Percentiles rank a stretch among this genome's conserved stretches.
phyloP scores from a whole-genome alignment of 2,797 vertebrate genomes.

The Danio albolineatus region DNA sequence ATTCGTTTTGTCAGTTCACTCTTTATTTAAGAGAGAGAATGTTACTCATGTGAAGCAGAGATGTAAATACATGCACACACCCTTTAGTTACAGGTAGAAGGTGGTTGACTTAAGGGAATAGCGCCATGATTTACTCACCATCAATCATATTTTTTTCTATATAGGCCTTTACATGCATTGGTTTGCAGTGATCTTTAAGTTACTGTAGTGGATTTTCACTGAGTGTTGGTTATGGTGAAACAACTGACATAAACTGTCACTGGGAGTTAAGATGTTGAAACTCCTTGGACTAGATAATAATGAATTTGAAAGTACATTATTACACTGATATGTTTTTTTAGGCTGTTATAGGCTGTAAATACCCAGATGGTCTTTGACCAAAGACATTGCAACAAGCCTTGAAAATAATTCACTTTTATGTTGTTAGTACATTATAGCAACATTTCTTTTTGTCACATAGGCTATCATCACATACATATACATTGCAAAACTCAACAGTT shows the following conservation, averaged over 20 bases:
- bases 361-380: not conserved
- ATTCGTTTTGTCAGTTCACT: not conserved
- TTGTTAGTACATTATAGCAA: not conserved
- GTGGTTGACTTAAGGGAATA: conserved; percentile 13
- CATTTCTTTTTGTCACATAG: no score
- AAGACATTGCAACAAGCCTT: not conserved
- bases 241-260: not conserved
- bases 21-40: not conserved
- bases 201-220: no score
- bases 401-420: not conserved
- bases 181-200: not conserved
- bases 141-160: not conserved
- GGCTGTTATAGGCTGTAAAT: not conserved
- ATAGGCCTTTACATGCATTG: not conserved
- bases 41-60: conserved; percentile 30
- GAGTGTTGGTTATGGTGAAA: not conserved
- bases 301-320: not conserved
- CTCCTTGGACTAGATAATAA: not conserved
- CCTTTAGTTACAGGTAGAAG: conserved; percentile 11
- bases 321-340: not conserved
- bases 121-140: not conserved
- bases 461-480: no score
- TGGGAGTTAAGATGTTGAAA: not conserved
- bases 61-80: conserved; percentile 16
- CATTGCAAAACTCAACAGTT: no score